A percentile compares a stretch with the other conserved stretches of the same genome.
phyloP scores from a whole-genome alignment of 2,113 vertebrate genomes.

The Capra hircus region DNA sequence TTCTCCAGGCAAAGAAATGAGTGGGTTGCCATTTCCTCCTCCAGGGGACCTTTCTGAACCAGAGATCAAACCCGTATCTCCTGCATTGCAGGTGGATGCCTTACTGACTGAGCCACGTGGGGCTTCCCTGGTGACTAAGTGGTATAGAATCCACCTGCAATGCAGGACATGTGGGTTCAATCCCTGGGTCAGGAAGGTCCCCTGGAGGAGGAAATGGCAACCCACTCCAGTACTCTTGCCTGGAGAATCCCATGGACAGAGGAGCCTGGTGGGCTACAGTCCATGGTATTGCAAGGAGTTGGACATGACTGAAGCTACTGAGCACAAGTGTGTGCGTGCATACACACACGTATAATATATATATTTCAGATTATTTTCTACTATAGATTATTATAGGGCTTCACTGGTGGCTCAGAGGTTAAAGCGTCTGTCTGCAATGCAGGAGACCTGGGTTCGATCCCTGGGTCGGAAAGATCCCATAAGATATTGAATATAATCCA shows the following conservation, averaged over 20 bases:
- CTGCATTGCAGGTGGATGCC: background rate
- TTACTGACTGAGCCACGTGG: background rate
- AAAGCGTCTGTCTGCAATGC: too few relatives aligned
- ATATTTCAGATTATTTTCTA: background rate
- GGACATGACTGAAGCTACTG: background rate
- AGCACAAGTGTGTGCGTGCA: fast-evolving
- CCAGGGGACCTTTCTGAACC: background rate
- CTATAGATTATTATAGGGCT: background rate
- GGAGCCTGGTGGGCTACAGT: background rate
- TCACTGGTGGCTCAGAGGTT: too few relatives aligned
- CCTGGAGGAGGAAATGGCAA: background rate
- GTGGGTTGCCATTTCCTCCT: background rate
- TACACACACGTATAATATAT: background rate
- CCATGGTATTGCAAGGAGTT: background rate
- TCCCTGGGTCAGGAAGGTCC: background rate
- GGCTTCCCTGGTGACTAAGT: background rate
- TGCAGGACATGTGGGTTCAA: background rate
- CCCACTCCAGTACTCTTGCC: background rate
- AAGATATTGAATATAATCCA: background rate
- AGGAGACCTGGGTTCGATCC: too few relatives aligned
- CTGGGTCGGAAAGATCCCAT: too few relatives aligned
- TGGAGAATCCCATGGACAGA: background rate
- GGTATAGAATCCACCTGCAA: background rate
- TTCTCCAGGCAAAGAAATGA: background rate
- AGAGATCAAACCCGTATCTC: background rate